Base-by-base conservation (phyloP, 1,140 invertebrate genomes). In the Orussus abietinus region DNA sequence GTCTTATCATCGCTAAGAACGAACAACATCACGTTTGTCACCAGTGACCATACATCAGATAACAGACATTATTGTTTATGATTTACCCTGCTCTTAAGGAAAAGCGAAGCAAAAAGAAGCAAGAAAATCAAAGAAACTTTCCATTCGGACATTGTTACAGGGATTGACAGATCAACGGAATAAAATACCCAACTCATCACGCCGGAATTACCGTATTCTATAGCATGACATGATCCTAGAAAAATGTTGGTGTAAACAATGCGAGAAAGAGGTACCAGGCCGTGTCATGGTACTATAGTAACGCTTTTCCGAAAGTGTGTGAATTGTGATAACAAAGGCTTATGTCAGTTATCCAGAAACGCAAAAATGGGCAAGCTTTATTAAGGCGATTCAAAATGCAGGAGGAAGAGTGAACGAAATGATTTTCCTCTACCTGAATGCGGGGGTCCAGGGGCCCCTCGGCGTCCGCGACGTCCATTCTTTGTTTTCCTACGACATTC, bases 371-470 rank as follows among this genome's bases (percentile, higher is more conserved):
- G 11, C 34, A 32, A 13, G n/a, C 14, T 40, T 20, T 11, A 4
- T 32, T 14, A 35, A 2, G 6, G 13, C 31, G 15, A 32, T 15
- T 3, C 37, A 31, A 36, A 20, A 46, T 20, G 37, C 17, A 25
- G 20, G 25, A 20, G 17, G n/a, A 10, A 28, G 14, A 5, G 9
- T 42, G 12, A 6, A 22, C 13, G 5, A 31, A 22, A 25, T 31
- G 26, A 41, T 29, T 4, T 28, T 11, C 20, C 42, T 41, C 56
- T 52, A 69, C 70, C 65, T 71, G 64, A 51, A 74, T 71, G 5
- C 70, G 60, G 45, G 70, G 70, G 51, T 74, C 70, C 49, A 74
- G 49, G 31, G 62, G 57, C 38, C 55, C 68, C 45, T 71, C 65
- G 50, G 48, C 55, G 50, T 71, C 66, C 51, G 61, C 50, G 57